Evolutionary conservation across 2,113 vertebrate genomes (phyloP).

Genomic region (Channa argus): DNA sequence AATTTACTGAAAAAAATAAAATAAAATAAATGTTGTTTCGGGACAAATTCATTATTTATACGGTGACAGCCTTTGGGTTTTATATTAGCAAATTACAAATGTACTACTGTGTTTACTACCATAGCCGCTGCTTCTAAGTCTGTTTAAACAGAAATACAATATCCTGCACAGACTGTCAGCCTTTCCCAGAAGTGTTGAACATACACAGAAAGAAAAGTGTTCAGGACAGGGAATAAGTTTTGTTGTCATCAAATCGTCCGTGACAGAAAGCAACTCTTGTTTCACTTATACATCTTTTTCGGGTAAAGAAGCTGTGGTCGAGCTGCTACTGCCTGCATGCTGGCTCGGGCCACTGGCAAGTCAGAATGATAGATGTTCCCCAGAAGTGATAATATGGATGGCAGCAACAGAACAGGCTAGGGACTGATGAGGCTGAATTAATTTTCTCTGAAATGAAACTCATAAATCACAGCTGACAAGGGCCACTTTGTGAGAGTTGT

Average conservation of each 20-base stretch:
- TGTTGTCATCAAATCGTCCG: constrained; percentile 46
- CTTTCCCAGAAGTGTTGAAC: constrained; percentile 50
- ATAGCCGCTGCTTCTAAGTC: not conserved
- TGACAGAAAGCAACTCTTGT: constrained; percentile 62
- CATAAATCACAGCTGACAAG: constrained; percentile 79
- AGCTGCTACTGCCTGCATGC: constrained; percentile 17
- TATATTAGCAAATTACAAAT: not conserved
- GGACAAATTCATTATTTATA: not conserved
- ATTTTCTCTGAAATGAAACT: constrained; percentile 80
- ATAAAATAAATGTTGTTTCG: not conserved
- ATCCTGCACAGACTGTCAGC: constrained; percentile 23
- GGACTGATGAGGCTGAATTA: constrained; percentile 78
- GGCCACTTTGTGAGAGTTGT: constrained; percentile 73
- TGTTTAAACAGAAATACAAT: constrained; percentile 22
- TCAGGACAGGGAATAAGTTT: constrained; percentile 40
- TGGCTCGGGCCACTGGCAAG: constrained; percentile 50
- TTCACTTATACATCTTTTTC: constrained; percentile 45
- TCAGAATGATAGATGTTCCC: constrained; percentile 78
- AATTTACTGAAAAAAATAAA: not conserved
- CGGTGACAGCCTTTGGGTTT: not conserved
- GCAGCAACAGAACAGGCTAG: constrained; percentile 63
- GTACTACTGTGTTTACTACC: not conserved
- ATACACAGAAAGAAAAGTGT: constrained; percentile 15
- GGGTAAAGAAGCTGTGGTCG: constrained; percentile 40
- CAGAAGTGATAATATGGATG: constrained; percentile 75